Conservation (phyloP, 2,113 vertebrate genomes). For the Acanthisitta chloris region DNA sequence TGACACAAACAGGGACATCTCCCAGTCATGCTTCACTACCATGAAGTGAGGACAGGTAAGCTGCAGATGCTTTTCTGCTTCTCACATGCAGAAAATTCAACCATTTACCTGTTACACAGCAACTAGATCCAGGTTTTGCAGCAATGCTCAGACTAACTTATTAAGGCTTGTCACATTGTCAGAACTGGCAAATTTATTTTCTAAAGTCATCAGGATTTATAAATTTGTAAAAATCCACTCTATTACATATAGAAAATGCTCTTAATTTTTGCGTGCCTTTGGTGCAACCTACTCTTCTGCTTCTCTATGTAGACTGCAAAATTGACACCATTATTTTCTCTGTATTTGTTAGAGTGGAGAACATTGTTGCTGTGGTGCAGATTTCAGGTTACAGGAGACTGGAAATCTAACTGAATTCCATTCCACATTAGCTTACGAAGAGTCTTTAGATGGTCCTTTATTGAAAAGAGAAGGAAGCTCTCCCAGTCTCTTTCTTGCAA, state of each 20-base stretch:
- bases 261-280: background rate
- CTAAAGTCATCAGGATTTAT: background rate
- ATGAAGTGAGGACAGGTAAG: background rate
- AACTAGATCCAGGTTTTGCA: background rate
- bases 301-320: background rate
- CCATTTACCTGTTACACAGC: background rate
- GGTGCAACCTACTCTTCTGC: background rate
- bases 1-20: background rate
- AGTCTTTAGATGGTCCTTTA: background rate
- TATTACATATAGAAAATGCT: background rate
- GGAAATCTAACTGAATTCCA: background rate
- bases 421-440: background rate
- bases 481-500: background rate
- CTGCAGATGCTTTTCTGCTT: background rate
- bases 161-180: background rate
- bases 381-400: background rate
- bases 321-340: background rate
- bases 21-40: rapidly evolving
- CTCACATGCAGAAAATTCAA: background rate
- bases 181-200: background rate
- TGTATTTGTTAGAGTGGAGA: background rate
- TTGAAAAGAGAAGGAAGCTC: background rate
- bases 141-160: background rate
- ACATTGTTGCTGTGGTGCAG: background rate
- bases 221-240: background rate